Base-by-base conservation (phyloP, 1,140 invertebrate species). In the Bombyx mandarina region DNA sequence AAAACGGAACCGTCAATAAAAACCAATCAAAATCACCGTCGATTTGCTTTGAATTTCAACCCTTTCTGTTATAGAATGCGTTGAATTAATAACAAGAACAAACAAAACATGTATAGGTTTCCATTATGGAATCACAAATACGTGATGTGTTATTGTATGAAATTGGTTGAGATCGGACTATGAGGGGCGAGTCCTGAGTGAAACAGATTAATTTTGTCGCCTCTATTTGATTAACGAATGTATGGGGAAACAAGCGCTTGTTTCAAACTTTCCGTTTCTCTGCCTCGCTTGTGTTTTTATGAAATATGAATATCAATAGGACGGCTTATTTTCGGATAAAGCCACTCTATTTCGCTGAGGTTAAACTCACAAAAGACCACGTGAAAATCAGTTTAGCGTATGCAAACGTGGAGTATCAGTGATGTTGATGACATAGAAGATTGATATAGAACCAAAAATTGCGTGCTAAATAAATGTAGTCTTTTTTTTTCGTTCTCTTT, bases 91-190 rank as follows among this genome's bases (percentile, higher is more conserved):
- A 77, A 69, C 62, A 62, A 57, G 58, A 51, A 57, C 59, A 69
- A 69, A 63, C 61, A 68, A 67, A 71, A 69, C 69, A 71, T 70
- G 63, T 64, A 62, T 66, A 61, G 60, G 63, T 64, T 71, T 64
- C 65, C 65, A 67, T 72, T 67, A 67, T 58, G 61, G 57, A 51
- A 63, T 60, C 57, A 66, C 64, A 71, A 68, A 67, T 63, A 65
- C 56, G 61, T 63, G 52, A 65, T 62, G 53, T 77, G 73, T 77
- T 77, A 67, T 77, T 75, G 60, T 73, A 67, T 67, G 68, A 73
- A 75, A 75, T 77, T 77, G 75, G 56, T 45, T 57, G 60, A 54
- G 54, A 54, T 57, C 58, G 63, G 56, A 60, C 59, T 22, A 44
- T 35, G 53, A 26, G 53, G 22, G 44, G 53, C n/a, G 59, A 57